Evolutionary conservation across 2,888 invertebrate genomes (phyloP), one percentile per base, ranked within the genome.

Genomic region (Papilio demoleus): DNA sequence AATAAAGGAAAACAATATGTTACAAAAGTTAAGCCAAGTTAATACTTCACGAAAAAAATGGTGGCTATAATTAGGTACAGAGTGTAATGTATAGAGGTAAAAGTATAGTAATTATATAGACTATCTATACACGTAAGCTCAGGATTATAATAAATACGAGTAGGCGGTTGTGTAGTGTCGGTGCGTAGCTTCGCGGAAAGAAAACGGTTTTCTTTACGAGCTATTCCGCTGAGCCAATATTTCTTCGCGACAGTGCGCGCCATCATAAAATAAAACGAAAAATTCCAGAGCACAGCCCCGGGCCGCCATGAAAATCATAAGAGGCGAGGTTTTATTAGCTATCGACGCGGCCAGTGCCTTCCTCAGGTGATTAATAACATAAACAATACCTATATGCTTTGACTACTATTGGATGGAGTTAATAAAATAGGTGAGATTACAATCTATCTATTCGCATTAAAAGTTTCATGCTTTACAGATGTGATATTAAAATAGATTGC

Each of bases 241-340:
- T 91, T 92, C 91, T 91, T 83, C 88, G 91, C 90, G 91, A 90
- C 92, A 92, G 91, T 88, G 90, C 91, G 90, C 88, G 86, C 87
- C 86, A 88, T 88, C 92, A 92, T 92, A 92, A 92, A 92, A 92
- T 92, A 92, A 92, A 92, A 92, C 92, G 92, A 91, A 92, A 92
- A 92, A 92, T 92, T 92, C 92, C 90, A 82, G 82, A 85, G 84
- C 83, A 85, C 84, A 86, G 85, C 87, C 83, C 84, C 83, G 81
- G 83, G 85, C 86, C 80, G 85, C 88, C 83, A 89, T 88, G 88
- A 90, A 88, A 91, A 90, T 90, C 91, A 91, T 90, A 91, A 90
- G 89, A 85, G 88, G 83, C 84, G 82, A 87, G 86, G 86, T 90
- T 90, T 92, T 90, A 91, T 88, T 83, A 82, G 45, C 84, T 82